A percentile compares a stretch with the other conserved stretches of the same genome.
Conservation (phyloP, 2,797 vertebrate genomes). For the Sebastes steindachneri region DNA sequence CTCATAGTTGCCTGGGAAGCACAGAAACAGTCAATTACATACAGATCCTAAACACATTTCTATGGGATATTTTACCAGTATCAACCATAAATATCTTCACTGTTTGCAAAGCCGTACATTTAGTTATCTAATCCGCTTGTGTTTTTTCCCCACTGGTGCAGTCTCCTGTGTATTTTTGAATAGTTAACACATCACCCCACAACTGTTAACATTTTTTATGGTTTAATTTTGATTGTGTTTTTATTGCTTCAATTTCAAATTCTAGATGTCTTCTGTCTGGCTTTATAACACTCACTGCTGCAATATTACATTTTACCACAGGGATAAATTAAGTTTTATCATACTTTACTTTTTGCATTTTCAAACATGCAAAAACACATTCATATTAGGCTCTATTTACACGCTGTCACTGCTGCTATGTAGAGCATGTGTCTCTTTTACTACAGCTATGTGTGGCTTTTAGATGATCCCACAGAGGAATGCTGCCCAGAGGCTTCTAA, state of each 20-base stretch:
- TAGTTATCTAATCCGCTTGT: neutral
- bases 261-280: neutral
- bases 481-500: conserved; percentile 58
- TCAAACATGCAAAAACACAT: conserved; percentile 20
- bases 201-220: neutral
- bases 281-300: neutral
- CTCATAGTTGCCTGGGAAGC: conserved; percentile 92
- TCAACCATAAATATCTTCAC: neutral
- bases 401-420: conserved; percentile 37
- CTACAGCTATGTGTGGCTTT: conserved; percentile 62
- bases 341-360: neutral
- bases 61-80: neutral
- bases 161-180: neutral
- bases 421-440: conserved; percentile 45
- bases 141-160: neutral
- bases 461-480: conserved; percentile 64
- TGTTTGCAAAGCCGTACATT: neutral
- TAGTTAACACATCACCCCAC: neutral
- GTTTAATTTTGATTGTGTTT: neutral
- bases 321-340: neutral
- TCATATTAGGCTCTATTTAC: conserved; percentile 30
- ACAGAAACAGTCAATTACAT: conserved; percentile 10
- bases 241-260: neutral
- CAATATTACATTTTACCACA: neutral
- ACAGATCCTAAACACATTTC: neutral